Evolutionary conservation across 2,888 invertebrate genomes (phyloP).

Genomic region (Nomada lathburiana): DNA sequence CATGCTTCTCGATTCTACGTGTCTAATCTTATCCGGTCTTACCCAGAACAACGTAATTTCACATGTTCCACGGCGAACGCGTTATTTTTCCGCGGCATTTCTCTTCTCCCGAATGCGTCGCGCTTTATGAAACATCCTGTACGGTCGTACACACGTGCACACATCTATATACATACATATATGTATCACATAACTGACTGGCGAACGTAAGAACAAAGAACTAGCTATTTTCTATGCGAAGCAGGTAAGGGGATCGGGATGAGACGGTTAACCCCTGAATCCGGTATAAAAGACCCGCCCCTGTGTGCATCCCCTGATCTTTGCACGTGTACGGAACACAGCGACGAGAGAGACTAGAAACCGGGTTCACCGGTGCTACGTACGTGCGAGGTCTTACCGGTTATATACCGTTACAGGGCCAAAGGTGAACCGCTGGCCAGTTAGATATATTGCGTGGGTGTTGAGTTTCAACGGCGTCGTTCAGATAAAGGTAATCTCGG

Average conservation of each 20-base stretch:
- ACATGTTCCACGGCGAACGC: conserved; percentile 3
- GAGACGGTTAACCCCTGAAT: conserved; percentile 70
- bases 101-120: neutral
- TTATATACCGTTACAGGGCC: conserved; percentile 72
- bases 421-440: conserved; percentile 70
- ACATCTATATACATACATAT: neutral
- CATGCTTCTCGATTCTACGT: neutral
- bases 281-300: conserved; percentile 63
- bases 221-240: conserved; percentile 63
- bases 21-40: conserved; percentile 16
- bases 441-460: conserved; percentile 72
- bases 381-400: conserved; percentile 45
- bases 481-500: conserved; percentile 73
- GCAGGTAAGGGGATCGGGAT: conserved; percentile 51
- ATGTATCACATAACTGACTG: conserved; percentile 20
- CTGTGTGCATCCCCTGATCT: conserved; percentile 3
- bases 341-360: neutral
- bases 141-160: neutral
- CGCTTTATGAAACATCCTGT: conserved; percentile 41
- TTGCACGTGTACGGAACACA: neutral
- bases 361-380: neutral
- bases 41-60: neutral
- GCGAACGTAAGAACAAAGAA: conserved; percentile 53
- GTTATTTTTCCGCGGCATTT: conserved; percentile 30
- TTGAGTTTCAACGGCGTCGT: conserved; percentile 69